Conservation (phyloP, 2,888 invertebrate species). For the Yponomeuta malinellus region DNA sequence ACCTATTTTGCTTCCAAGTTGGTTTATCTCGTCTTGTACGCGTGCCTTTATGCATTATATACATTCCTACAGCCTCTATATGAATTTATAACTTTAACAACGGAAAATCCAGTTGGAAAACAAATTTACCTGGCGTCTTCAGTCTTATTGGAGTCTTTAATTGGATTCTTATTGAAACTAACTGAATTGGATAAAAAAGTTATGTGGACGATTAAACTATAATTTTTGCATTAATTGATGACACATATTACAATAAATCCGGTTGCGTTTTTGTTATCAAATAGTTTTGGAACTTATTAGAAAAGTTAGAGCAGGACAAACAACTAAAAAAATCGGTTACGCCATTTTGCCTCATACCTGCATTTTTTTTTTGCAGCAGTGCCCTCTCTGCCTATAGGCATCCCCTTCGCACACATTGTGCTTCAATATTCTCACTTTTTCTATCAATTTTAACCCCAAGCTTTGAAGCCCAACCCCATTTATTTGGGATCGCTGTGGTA, state of each 20-base stretch:
- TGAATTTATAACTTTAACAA: slow-evolving; percentile 45
- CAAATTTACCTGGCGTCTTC: not conserved
- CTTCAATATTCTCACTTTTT: slow-evolving; percentile 28
- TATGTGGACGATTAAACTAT: not conserved
- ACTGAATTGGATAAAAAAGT: slow-evolving; percentile 7
- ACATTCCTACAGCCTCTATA: slow-evolving; percentile 56
- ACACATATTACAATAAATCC: too few relatives aligned
- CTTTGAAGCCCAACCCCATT: slow-evolving; percentile 38
- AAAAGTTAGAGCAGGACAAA: too few relatives aligned
- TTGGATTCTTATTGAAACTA: too few relatives aligned
- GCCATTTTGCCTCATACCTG: slow-evolving; percentile 13
- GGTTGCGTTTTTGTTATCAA: too few relatives aligned
- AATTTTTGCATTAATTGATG: too few relatives aligned
- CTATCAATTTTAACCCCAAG: slow-evolving; percentile 21
- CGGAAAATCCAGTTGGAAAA: slow-evolving; percentile 46
- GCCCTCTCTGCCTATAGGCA: slow-evolving; percentile 20
- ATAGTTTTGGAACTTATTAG: too few relatives aligned
- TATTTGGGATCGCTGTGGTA: slow-evolving; percentile 30
- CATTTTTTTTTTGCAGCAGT: not conserved
- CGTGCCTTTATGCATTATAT: slow-evolving; percentile 56
- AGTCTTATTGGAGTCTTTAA: slow-evolving; percentile 34
- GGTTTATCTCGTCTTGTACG: slow-evolving; percentile 63
- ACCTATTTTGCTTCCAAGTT: slow-evolving; percentile 58
- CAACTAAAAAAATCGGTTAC: slow-evolving; percentile 16
- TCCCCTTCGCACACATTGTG: slow-evolving; percentile 27